Percentiles rank a stretch among this genome's conserved stretches.
Conservation (phyloP, 1,140 invertebrate genomes). For the Orchesella cincta region DNA sequence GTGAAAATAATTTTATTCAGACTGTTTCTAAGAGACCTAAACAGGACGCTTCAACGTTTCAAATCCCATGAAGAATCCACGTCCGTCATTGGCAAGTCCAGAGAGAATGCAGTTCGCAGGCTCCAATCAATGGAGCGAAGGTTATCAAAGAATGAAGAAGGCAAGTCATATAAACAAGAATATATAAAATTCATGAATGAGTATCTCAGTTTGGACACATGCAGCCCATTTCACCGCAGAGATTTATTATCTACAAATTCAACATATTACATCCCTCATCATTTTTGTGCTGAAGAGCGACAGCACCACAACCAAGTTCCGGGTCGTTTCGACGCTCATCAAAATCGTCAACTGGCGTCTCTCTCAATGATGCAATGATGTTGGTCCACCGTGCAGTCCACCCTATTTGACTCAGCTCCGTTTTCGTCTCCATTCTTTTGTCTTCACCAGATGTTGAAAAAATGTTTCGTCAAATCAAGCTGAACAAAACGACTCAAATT, state of each 20-base stretch:
- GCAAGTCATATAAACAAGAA: background rate
- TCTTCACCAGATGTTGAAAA: constrained; percentile 56
- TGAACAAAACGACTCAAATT: constrained; percentile 36
- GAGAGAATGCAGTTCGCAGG: background rate
- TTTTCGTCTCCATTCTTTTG: constrained; percentile 54
- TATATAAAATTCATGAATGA: background rate
- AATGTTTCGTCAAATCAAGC: constrained; percentile 53
- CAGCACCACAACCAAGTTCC: constrained; percentile 49
- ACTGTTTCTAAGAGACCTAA: background rate
- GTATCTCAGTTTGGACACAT: background rate
- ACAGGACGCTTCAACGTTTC: background rate
- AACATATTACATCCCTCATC: constrained; percentile 51
- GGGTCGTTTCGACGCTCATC: constrained; percentile 50
- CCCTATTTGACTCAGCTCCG: constrained; percentile 55
- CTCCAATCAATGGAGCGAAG: background rate
- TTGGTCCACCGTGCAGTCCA: constrained; percentile 55
- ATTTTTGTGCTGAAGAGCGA: constrained; percentile 48
- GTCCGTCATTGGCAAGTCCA: background rate
- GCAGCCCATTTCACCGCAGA: background rate
- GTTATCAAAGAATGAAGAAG: too few species aligned
- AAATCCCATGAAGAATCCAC: background rate
- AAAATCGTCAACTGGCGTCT: constrained; percentile 40
- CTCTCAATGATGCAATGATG: constrained; percentile 51
- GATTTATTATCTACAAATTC: background rate
- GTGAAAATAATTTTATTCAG: background rate